Percentiles rank a stretch among this genome's conserved stretches.
Conservation (phyloP, 2,797 vertebrate genomes). For the Schizothorax lantsangensis region DNA sequence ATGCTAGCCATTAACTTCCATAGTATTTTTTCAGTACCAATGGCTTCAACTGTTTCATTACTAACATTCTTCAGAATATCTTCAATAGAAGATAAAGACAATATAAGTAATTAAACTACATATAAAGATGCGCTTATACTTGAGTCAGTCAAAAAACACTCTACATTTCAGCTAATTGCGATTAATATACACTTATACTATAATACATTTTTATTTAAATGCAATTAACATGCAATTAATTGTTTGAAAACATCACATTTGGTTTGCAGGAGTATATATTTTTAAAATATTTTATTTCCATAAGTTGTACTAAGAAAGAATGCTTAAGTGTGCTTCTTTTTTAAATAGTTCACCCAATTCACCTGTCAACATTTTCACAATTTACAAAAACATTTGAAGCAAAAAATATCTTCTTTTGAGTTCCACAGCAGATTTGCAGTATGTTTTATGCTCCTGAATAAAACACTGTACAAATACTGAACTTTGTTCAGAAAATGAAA, state of each 20-base stretch:
- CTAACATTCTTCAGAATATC: too few relatives aligned
- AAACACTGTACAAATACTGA: neutral
- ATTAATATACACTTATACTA: neutral
- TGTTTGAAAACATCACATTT: neutral
- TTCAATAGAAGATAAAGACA: neutral
- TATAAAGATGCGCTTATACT: neutral
- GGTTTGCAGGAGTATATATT: neutral
- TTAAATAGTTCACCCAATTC: too few relatives aligned
- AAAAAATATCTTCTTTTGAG: neutral
- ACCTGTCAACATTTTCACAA: too few relatives aligned
- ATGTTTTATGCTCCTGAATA: constrained; percentile 6
- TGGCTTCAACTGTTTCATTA: too few relatives aligned
- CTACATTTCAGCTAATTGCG: neutral
- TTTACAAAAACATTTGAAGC: too few relatives aligned
- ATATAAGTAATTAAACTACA: neutral
- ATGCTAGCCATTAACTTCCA: too few relatives aligned
- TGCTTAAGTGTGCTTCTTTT: neutral
- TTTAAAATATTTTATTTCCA: neutral
- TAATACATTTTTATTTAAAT: neutral
- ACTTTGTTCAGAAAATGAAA: constrained; percentile 19
- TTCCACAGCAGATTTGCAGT: neutral
- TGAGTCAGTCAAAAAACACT: neutral
- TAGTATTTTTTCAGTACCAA: too few relatives aligned
- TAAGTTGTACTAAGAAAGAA: too few relatives aligned
- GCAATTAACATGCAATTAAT: neutral